Percentiles rank a stretch among this genome's conserved stretches.
These are phyloP conservation scores for Thalassoma bifasciatum DNA, from an alignment of 2,113 vertebrate species.

Conservation along the genomic window DNA sequence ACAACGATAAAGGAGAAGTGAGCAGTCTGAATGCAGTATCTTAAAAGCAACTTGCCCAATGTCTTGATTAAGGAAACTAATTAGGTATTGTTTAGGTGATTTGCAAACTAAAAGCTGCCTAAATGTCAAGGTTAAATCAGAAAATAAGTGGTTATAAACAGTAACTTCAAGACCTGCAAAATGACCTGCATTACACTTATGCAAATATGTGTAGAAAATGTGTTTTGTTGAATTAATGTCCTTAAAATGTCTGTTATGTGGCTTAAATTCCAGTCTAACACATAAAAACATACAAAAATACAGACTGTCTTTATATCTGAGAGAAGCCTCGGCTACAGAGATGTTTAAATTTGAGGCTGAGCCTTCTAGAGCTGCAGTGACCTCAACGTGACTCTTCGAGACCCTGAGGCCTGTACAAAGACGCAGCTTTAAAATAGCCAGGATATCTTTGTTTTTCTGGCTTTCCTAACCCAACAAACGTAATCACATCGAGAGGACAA, in stretches of 20 bases:
- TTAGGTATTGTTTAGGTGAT: constrained; percentile 22
- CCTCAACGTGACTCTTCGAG: neutral
- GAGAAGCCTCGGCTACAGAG: neutral
- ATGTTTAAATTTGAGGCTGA: neutral
- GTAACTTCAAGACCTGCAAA: neutral
- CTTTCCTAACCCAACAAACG: neutral
- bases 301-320: neutral
- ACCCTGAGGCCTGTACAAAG: neutral
- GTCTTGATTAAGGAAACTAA: neutral
- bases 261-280: neutral
- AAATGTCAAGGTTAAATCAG: neutral
- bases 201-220: too few relatives aligned
- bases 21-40: neutral
- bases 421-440: neutral
- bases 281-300: neutral
- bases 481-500: neutral
- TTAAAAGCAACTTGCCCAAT: neutral
- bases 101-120: neutral
- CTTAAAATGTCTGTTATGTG: too few relatives aligned
- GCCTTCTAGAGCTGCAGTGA: neutral
- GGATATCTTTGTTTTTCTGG: neutral
- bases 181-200: neutral
- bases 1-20: constrained; percentile 15
- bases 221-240: too few relatives aligned
- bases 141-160: neutral